Evolutionary conservation across 1,140 invertebrate genomes (phyloP), one percentile per base, ranked within the genome.

Genomic region (Tribolium castaneum): DNA sequence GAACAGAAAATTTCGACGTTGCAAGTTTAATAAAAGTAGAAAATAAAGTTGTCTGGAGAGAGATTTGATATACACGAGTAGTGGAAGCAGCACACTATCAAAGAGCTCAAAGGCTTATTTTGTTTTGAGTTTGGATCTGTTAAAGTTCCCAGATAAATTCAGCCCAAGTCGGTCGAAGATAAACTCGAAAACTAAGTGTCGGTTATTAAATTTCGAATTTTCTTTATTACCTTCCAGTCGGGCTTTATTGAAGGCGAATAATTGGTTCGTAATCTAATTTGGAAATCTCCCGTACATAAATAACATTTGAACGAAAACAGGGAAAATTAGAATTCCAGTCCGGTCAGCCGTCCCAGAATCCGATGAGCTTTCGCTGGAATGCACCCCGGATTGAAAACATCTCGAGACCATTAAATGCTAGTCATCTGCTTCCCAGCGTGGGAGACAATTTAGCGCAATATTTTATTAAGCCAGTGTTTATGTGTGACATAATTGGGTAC

Each of bases 401-500:
- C 59, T 35, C 59, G 22, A 12, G 59, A 9, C 9, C 54, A 59
- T 59, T 25, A 59, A 66, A 66, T 35, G 30, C 4, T 22, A 35
- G 59, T 66, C 59, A 66, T 66, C 25, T 66, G 59, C 59, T 25
- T 66, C 12, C 16, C 12, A 66, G 59, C 59, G 59, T 66, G 59
- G 59, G 59, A 66, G 59, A 66, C 25, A 66, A 35, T 66, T 66
- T 66, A 35, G 59, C 6, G 14, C 13, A 66, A 66, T 66, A 35
- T 66, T 66, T 66, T 66, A 66, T 66, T 66, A 66, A 14, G n/a
- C 13, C 30, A 66, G 59, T 66, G 59, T 66, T 66, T 66, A 66
- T 66, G 59, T 66, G 59, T 66, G 59, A 66, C 59, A 66, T 35
- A 66, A 66, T 66, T 66, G 30, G 30, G 30, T 35, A 66, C 25